Base-by-base conservation (phyloP, 2,888 invertebrate genomes). In the Bembecia ichneumoniformis region DNA sequence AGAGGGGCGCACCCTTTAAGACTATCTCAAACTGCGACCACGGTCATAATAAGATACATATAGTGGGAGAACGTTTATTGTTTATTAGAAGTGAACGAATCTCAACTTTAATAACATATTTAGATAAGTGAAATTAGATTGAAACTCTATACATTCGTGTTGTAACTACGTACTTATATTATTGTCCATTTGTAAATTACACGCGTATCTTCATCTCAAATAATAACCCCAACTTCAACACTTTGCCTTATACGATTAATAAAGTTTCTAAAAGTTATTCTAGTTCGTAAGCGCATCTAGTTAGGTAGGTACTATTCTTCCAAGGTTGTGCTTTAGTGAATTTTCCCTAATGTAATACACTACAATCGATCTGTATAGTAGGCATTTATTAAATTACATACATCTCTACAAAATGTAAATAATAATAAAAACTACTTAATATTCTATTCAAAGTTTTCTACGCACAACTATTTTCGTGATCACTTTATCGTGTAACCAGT, bases 251-350 rank as follows among this genome's bases (percentile, higher is more conserved):
- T 79, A 79, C 66, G 61, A 82, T 74, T 77, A 76, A 74, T 70
- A 67, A 68, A 16, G 75, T 77, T 73, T 80, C 77, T 77, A 81
- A 81, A 28, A 73, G 71, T 77, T 72, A 78, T 70, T 77, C 70
- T 83, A 84, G 83, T 77, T 49, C 63, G 68, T 86, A 87, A 86
- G 83, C 64, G 78, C 82, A 68, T 81, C 74, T 86, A 87, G 84
- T 60, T 84, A 83, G 84, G 61, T 84, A 83, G 83, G 62, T 84
- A 83, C 82, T 84, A 84, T 82, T 87, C 83, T 84, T 86, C 86
- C 83, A 86, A 78, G 86, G 86, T 87, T 86, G 86, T 86, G 86
- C 86, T 84, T 86, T 82, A 82, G 83, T 82, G 81, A 82, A 76
- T 78, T 82, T 81, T 74, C 76, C 77, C 66, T 66, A 48, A 53